Base-by-base conservation (phyloP, 2,888 invertebrate species). In the Abscondita cerata region DNA sequence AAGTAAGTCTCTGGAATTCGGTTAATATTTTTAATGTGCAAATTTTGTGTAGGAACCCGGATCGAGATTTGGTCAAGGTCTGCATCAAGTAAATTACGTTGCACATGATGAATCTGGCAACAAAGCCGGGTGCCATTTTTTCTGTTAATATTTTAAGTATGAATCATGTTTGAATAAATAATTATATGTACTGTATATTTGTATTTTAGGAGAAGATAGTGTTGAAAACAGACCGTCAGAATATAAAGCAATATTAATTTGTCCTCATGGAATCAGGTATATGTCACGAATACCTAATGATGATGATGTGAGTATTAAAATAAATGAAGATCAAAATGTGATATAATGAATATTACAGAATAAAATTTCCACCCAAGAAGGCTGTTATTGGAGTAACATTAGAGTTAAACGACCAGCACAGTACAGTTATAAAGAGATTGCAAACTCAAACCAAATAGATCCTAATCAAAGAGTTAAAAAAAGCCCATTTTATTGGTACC, bases 81-180 rank as follows among this genome's bases (percentile, higher is more conserved):
- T 83, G 36, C 88, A 89, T 75, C 83, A 85, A 54, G 82, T 89
- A 15, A 84, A 83, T 58, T 89, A 89, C 70, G 83, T 87, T 63
- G 89, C 87, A 13, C 85, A 84, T 64, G 89, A 88, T 73, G 83
- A 83, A 19, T 84, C 87, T 68, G 87, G 87, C 48, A 84, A 85
- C 72, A 83, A 83, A 67, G 85, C 86, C 47, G 84, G 84, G 67
- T 89, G 89, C 75, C 85, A 84, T 72, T 89, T 89, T n/a, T 76
- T 83, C 83, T 15, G 82, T 89, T 62, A 83, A 82, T 65, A 83
- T 89, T 51, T 84, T 83, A 80, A 83, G 87, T 87, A 77, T 75
- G 52, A 18, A 46, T 25, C 33, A 19, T 16, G 13, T 33, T 31
- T 31, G 9, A 31, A 31, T 6, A 8, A 5, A 9, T 38, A 13